Base-by-base conservation (phyloP, 1,140 invertebrate genomes). In the Helicorthomorpha holstii region DNA sequence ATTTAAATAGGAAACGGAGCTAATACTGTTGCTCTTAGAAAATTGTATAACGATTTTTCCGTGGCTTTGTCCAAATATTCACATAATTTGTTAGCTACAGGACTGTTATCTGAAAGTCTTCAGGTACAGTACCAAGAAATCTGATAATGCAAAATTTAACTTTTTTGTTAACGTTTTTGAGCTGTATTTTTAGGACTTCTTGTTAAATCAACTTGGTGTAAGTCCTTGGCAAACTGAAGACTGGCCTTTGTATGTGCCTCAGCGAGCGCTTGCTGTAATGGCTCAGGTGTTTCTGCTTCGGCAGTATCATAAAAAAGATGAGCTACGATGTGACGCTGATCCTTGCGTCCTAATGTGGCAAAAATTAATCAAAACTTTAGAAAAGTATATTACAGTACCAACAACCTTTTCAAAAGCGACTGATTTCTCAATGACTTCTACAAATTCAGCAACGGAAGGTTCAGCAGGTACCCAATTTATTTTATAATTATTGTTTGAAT, bases 311-410 rank as follows among this genome's bases (percentile, higher is more conserved):
- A 87, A 93, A 59, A 83, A 87, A 61, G 61, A 62, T 50, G 55
- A 57, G 48, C 29, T 61, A 3, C 61, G 63, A 52, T 63, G 58
- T 54, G 59, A 64, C 48, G 64, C 60, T 47, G 89, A 94, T 71
- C 81, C 83, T 4, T 88, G 88, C 54, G 79, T 93, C 3, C 80
- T 81, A 41, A 90, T 95, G 60, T 94, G 90, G 88, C 80, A 85
- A 61, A 75, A 86, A 62, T 73, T 93, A 3, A 75, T 95, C 1
- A 82, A 83, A 54, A 91, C 87, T 2, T 70, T 96, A 25, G 82
- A 85, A 16, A 81, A 86, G 60, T 84, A 83, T 61, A 82, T 91
- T 45, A 48, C 57, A 19, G 53, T 53, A 19, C 45, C 53, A 23
- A 53, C 29, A 7, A 55, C 22, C 54, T 53, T 41, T 48, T 38